Evolutionary conservation across 2,888 invertebrate genomes (phyloP).

Genomic region (Ceramica pisi): DNA sequence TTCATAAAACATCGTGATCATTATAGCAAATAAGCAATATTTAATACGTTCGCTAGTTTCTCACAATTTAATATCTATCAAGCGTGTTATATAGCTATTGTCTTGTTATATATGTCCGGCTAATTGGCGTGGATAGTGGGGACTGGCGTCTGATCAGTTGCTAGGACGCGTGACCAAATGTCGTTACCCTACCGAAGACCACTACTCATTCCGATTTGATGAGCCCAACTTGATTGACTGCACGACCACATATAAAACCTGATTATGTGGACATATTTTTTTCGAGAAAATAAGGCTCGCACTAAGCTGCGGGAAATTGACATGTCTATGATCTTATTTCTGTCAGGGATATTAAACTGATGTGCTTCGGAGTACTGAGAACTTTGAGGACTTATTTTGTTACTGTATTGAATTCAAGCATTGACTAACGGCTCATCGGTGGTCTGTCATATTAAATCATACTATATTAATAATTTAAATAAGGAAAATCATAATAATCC

Average conservation of each 20-base stretch:
- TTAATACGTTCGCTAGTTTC: slow-evolving; percentile 27
- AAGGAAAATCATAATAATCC: slow-evolving; percentile 15
- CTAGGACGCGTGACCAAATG: slow-evolving; percentile 74
- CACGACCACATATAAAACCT: slow-evolving; percentile 63
- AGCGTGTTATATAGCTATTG: slow-evolving; percentile 35
- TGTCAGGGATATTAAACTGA: slow-evolving; percentile 23
- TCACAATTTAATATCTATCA: slow-evolving; percentile 44
- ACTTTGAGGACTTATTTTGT: slow-evolving; percentile 5
- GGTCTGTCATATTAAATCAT: not conserved
- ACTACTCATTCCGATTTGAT: slow-evolving; percentile 78
- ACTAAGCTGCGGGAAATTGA: slow-evolving; percentile 37
- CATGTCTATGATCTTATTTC: slow-evolving; percentile 26
- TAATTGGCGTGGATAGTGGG: slow-evolving; percentile 51
- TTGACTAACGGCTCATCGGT: slow-evolving; percentile 6
- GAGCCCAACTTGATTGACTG: slow-evolving; percentile 70
- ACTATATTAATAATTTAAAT: slow-evolving; percentile 22
- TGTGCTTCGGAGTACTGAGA: slow-evolving; percentile 6
- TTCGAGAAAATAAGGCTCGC: slow-evolving; percentile 33
- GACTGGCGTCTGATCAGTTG: slow-evolving; percentile 62
- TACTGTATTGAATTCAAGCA: slow-evolving; percentile 8
- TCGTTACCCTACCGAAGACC: slow-evolving; percentile 75
- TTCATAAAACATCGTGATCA: slow-evolving; percentile 31
- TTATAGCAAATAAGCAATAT: slow-evolving; percentile 37
- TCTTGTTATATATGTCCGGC: slow-evolving; percentile 42
- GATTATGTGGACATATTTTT: slow-evolving; percentile 56